These are phyloP conservation scores for Drosophila sucinea DNA, from an alignment of 1,140 invertebrate genomes.

Conservation along the genomic window DNA sequence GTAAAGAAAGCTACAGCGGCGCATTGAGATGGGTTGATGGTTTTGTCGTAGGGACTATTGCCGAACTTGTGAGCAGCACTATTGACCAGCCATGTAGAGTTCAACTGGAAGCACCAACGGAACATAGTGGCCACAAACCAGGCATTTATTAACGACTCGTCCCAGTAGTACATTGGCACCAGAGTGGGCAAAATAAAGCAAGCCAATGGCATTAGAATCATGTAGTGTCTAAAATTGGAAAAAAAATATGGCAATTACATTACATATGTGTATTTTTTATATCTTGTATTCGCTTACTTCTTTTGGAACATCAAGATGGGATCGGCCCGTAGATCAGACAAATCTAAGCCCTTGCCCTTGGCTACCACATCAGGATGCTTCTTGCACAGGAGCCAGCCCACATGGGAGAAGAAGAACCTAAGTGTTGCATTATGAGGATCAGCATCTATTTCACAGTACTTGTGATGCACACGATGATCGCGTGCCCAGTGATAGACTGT, in stretches of 20 bases:
- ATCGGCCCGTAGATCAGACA: conserved; percentile 94
- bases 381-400: conserved; percentile 95
- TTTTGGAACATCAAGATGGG: conserved; percentile 93
- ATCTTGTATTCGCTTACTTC: conserved; percentile 85
- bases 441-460: conserved; percentile 97
- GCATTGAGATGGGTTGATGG: conserved; percentile 90
- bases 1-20: conserved; percentile 87
- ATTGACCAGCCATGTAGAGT: conserved; percentile 97
- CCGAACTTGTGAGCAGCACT: conserved; percentile 96
- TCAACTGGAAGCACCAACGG: conserved; percentile 92
- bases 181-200: conserved; percentile 94
- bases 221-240: conserved; percentile 88
- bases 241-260: not conserved
- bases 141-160: conserved; percentile 89
- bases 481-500: conserved; percentile 95
- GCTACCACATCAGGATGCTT: conserved; percentile 95
- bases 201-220: conserved; percentile 89
- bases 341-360: conserved; percentile 93
- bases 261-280: conserved; percentile 4
- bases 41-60: conserved; percentile 94
- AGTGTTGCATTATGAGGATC: conserved; percentile 96
- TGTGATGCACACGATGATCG: conserved; percentile 98
- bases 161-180: conserved; percentile 92
- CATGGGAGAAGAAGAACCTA: conserved; percentile 97
- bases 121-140: conserved; percentile 92